Evolutionary conservation across 53 echinoderm and acorn worm species (phyloP), one percentile per base, ranked within the genome.

Genomic region (Luidia sarsii): DNA sequence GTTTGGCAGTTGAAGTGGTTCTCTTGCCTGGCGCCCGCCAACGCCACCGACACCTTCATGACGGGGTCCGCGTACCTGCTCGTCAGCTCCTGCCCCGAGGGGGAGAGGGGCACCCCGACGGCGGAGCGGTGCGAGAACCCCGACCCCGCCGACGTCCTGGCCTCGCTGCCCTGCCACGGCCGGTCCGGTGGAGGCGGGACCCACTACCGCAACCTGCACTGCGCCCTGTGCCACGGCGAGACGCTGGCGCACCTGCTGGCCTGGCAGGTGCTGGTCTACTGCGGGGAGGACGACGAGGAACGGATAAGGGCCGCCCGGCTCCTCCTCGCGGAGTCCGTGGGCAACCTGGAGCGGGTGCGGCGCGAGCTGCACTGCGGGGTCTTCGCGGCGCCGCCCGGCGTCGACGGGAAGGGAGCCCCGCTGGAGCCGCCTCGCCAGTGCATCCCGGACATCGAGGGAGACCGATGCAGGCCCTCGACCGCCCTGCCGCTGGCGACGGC

Each of bases 171-270:
- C 18, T 75, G 64, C 13, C 57, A 74, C 52, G 52, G 57, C 50
- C 39, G 19, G 48, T 56, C 4, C 45, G 46, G 30, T 34, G 39
- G 65, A 9, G 46, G 30, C 45, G 39, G 65, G 9, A 22, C 62
- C 29, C 71, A 70, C 23, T 87, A 68, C 19, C 70, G 71, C 14
- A 87, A 87, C 50, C 31, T 81, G 0, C 81, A 87, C 38, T 87
- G 87, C 34, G 81, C 63, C 38, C 62, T 71, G 1, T 87, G 87
- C 36, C 70, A 87, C 33, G 70, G 72, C 4, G 51, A 37, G 39
- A 32, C 39, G 8, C 19, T 53, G 16, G 2, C 21, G 9, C 27
- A 81, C 0, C n/a, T 81, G 19, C 51, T 33, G 0, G 64, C 81
- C 0, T 87, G 87, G 87, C 23, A 39, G 29, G 57, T 87, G 28